phyloP scores from a whole-genome alignment of 2,113 vertebrate genomes.

The Nothobranchius kuhntae region DNA sequence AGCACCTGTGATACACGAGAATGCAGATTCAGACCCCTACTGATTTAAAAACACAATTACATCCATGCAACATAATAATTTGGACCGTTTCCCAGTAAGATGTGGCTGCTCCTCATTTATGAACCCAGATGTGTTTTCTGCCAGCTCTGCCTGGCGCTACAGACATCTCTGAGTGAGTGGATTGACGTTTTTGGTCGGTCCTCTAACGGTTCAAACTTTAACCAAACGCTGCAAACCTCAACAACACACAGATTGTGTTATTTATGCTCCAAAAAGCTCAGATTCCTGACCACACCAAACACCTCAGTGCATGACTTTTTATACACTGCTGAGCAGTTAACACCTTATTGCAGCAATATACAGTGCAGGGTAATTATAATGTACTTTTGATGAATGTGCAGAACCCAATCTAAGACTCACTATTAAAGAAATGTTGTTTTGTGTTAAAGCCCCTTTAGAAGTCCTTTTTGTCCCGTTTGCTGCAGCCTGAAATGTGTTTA shows the following conservation, averaged over 20 bases:
- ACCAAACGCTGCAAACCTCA: conserved; percentile 66
- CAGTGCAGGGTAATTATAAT: conserved; percentile 32
- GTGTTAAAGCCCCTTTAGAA: conserved; percentile 48
- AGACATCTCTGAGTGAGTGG: conserved; percentile 76
- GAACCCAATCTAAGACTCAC: conserved; percentile 23
- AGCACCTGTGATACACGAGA: conserved; percentile 58
- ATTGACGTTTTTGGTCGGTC: conserved; percentile 44
- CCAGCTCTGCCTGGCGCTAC: conserved; percentile 70
- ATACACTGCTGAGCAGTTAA: conserved; percentile 57
- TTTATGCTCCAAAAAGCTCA: conserved; percentile 48
- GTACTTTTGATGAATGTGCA: conserved; percentile 24
- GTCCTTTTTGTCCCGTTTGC: conserved; percentile 32
- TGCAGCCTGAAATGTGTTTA: conserved; percentile 29
- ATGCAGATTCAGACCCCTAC: conserved; percentile 34
- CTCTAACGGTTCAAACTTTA: conserved; percentile 61
- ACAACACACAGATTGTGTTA: conserved; percentile 52
- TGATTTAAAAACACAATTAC: conserved; percentile 17
- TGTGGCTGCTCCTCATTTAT: conserved; percentile 44
- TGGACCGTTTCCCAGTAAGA: conserved; percentile 16
- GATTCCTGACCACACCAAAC: conserved; percentile 60
- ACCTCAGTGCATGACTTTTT: conserved; percentile 50
- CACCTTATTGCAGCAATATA: conserved; percentile 58
- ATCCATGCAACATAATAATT: not conserved
- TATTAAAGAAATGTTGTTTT: conserved; percentile 10
- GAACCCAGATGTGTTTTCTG: conserved; percentile 65